These are phyloP conservation scores for Heliconius ismenius DNA, from an alignment of 2,888 invertebrate species.

Conservation along the genomic window DNA sequence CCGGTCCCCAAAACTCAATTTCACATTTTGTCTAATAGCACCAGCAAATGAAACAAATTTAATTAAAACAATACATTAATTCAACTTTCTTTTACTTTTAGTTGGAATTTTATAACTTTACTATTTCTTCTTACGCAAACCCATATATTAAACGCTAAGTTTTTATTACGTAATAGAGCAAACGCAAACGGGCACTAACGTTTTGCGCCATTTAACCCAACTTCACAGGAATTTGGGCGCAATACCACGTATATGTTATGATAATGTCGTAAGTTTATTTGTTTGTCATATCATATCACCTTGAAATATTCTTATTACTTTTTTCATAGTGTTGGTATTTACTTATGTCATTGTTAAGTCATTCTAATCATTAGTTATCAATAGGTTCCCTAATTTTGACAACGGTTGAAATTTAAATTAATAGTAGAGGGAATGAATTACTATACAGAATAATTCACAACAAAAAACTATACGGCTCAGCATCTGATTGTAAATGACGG, in stretches of 20 bases:
- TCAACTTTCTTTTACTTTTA: background rate
- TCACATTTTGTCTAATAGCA: too few species aligned
- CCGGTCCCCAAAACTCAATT: too few species aligned
- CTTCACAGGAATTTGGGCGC: slow-evolving; percentile 17
- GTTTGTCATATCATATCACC: slow-evolving; percentile 14
- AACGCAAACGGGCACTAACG: slow-evolving; percentile 21
- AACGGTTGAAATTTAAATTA: too few species aligned
- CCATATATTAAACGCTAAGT: slow-evolving; percentile 1
- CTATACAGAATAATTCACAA: too few species aligned
- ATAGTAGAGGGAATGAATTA: too few species aligned
- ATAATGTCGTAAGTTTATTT: slow-evolving; percentile 18
- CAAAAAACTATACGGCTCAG: too few species aligned
- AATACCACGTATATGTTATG: slow-evolving; percentile 16
- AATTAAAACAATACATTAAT: background rate
- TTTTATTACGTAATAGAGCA: slow-evolving; percentile 10
- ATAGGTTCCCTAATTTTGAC: too few species aligned
- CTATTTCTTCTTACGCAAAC: background rate
- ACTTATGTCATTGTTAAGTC: background rate
- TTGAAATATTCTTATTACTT: background rate
- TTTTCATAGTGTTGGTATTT: background rate
- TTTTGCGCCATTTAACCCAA: slow-evolving; percentile 23
- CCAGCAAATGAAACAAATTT: background rate
- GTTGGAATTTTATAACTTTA: background rate
- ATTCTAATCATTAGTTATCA: too few species aligned
- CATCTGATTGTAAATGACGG: too few species aligned